Evolutionary conservation across 2,888 invertebrate species (phyloP).

Genomic region (Athalia cordata): DNA sequence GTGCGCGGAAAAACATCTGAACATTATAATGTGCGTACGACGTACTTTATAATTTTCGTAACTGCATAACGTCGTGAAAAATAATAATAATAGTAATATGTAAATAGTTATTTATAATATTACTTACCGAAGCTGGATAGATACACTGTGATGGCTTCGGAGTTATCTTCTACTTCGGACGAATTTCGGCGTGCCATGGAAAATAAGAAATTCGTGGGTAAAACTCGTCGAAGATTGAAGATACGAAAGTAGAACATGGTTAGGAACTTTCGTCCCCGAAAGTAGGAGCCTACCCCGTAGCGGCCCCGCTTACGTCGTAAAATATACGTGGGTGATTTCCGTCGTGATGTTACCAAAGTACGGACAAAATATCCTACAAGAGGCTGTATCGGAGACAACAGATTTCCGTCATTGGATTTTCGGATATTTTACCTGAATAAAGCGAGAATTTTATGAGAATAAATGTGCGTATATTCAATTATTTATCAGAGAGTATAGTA

Average conservation of each 20-base stretch:
- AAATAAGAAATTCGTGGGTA: conserved; percentile 14
- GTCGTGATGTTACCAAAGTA: conserved; percentile 23
- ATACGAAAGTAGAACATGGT: conserved; percentile 45
- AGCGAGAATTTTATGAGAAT: background rate
- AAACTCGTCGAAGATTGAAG: conserved; percentile 40
- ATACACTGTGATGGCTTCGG: no score
- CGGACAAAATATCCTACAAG: background rate
- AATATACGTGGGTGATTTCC: conserved; percentile 42
- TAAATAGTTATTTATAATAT: no score
- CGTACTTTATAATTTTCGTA: no score
- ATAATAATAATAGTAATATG: no score
- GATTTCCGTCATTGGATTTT: conserved; percentile 14
- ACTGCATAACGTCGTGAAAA: background rate
- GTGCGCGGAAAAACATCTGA: no score
- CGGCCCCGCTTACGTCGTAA: conserved; percentile 33
- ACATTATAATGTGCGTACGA: no score
- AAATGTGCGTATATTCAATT: no score
- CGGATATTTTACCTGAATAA: background rate
- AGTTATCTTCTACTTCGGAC: no score
- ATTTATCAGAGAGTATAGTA: no score
- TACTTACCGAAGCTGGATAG: no score
- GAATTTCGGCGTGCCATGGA: background rate
- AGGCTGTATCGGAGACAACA: conserved; percentile 16
- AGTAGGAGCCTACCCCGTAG: conserved; percentile 29
- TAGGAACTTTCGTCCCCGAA: conserved; percentile 37